phyloP scores from a whole-genome alignment of 2,113 vertebrate genomes.

The Serinus canaria region DNA sequence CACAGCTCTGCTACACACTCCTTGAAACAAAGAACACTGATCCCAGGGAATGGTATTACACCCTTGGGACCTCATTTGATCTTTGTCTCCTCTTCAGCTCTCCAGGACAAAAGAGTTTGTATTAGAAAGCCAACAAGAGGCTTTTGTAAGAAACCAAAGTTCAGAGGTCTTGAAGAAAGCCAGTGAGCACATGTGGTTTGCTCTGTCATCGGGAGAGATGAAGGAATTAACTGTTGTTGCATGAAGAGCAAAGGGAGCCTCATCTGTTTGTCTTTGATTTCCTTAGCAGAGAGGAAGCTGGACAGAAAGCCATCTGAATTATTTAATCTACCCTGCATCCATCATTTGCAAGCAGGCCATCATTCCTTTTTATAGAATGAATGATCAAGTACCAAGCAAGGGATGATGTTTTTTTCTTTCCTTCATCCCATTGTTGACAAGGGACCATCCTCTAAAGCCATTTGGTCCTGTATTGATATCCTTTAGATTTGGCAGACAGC shows the following conservation, averaged over 20 bases:
- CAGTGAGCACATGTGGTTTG: background rate
- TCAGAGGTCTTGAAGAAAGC: background rate
- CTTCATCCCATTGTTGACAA: background rate
- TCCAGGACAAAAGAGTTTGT: background rate
- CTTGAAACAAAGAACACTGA: background rate
- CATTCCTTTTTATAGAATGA: background rate
- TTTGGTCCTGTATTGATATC: background rate
- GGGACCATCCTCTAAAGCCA: background rate
- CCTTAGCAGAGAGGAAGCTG: background rate
- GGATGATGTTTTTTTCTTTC: background rate
- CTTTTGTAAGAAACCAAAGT: background rate
- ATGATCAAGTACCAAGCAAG: background rate
- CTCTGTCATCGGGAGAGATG: background rate
- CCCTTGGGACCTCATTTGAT: background rate
- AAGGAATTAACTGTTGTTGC: background rate
- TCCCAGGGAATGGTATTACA: background rate
- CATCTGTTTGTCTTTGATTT: background rate
- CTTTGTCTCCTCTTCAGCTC: background rate
- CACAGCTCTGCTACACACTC: background rate
- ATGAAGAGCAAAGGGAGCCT: background rate
- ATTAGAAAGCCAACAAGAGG: background rate
- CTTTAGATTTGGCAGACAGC: background rate
- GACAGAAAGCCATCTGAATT: background rate
- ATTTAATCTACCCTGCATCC: background rate
- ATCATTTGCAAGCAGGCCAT: background rate